phyloP scores from a whole-genome alignment of 2,113 vertebrate genomes.

The Crotalus viridis region DNA sequence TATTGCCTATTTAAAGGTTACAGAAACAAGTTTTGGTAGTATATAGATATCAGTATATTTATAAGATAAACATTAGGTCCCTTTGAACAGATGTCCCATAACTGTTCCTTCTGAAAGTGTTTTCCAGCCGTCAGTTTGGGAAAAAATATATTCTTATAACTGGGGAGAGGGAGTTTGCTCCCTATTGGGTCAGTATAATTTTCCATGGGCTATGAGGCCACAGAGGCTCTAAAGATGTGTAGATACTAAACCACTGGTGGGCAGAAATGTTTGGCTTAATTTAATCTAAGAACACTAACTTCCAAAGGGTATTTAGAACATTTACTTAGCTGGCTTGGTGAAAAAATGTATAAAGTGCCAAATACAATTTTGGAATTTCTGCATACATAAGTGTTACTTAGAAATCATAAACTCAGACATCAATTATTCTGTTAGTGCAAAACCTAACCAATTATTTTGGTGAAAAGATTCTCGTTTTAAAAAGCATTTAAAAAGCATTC shows the following conservation, averaged over 20 bases:
- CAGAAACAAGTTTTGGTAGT: too few species aligned
- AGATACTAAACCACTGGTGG: too few species aligned
- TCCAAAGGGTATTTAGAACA: conserved; percentile 46
- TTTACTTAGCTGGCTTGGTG: conserved; percentile 63
- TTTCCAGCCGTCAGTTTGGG: neutral
- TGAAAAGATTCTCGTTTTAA: neutral
- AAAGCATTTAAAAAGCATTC: neutral
- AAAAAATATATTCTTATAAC: neutral
- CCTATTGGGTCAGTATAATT: neutral
- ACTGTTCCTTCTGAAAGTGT: neutral
- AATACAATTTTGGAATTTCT: conserved; percentile 48
- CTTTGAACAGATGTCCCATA: neutral
- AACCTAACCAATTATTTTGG: conserved; percentile 17
- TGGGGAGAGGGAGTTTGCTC: neutral
- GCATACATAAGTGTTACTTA: conserved; percentile 46
- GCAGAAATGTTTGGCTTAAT: conserved; percentile 4
- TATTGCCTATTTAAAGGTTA: too few species aligned
- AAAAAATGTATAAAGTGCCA: conserved; percentile 32
- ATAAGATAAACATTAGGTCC: neutral
- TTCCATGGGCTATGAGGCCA: neutral
- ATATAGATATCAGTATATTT: neutral
- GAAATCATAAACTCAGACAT: conserved; percentile 55
- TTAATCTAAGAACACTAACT: conserved; percentile 48
- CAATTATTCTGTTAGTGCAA: conserved; percentile 41
- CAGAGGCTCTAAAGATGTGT: too few species aligned